Base-by-base conservation (phyloP, 2,113 vertebrate species). In the Prunella fulvescens region DNA sequence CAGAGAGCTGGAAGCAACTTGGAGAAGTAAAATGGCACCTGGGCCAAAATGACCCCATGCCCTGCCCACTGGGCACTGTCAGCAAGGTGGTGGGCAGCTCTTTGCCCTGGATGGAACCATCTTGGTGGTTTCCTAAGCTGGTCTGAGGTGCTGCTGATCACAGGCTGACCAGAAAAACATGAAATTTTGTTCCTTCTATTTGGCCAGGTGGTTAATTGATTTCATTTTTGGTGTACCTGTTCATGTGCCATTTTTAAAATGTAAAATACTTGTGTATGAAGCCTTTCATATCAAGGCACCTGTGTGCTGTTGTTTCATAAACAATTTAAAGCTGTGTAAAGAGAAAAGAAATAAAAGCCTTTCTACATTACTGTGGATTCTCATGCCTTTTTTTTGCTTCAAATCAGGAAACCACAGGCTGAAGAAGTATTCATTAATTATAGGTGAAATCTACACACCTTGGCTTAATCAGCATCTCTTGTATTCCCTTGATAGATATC, bases 1-100 rank as follows among this genome's bases (percentile, higher is more conserved):
- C 9, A 8, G 16, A 28, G 42, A 11, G 11, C 1, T 0, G 0
- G 50, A 60, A 61, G 37, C 11, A 70, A 18, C 7, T 3, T 50
- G 31, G 44, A 58, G 33, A 67, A 15, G 20, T 28, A 50, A 72
- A 84, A 56, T 35, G 20, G 3, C 10, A 39, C 31, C 50, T 56
- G 22, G 28, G 29, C 44, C 51, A 28, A 6, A 8, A 9, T 3
- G 12, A 40, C 6, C 25, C 54, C 5, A 1, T 17, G 18, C 5
- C 0, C 0, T 6, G 29, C 14, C 14, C 7, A 28, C 66, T 10
- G 40, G 19, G 20, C 35, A 35, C 71, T 47, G 33, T 4, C 25
- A 22, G 19, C 3, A 8, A 29, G 15, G n/a, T 7, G 42, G 8
- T 22, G 26, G 19, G 24, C 19, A 81, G 19, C 15, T 73, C 29